Percentiles rank a stretch among this genome's conserved stretches.
Evolutionary conservation across 2,797 vertebrate genomes (phyloP).

Genomic region (Rousettus madagascariensis): DNA sequence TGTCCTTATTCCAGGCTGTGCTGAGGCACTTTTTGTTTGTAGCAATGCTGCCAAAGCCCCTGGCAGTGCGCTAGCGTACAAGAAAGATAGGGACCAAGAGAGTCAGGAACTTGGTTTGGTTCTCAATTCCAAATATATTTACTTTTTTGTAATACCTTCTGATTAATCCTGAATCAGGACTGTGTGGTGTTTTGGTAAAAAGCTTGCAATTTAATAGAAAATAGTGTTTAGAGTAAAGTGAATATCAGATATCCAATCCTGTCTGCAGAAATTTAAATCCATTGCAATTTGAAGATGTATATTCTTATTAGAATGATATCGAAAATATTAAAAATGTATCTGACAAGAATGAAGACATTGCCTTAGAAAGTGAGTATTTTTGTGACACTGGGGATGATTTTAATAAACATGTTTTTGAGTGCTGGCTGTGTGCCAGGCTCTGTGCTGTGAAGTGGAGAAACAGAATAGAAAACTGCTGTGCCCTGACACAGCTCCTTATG

Average conservation of each 20-base stretch:
- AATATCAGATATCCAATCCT: not conserved
- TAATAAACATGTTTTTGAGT: not conserved
- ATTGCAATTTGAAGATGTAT: not conserved
- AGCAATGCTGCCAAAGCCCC: not conserved
- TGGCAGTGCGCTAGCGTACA: not conserved
- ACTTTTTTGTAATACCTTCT: not conserved
- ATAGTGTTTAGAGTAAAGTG: not conserved
- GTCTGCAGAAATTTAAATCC: not conserved
- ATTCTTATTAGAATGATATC: slow-evolving; percentile 19
- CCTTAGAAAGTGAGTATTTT: not conserved
- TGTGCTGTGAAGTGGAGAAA: not conserved
- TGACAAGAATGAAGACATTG: not conserved
- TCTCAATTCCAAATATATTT: not conserved
- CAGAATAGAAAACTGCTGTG: not conserved
- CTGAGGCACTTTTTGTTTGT: not conserved
- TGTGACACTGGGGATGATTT: not conserved
- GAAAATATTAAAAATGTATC: not conserved
- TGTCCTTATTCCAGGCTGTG: not conserved
- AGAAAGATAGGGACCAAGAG: not conserved
- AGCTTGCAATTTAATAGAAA: not conserved
- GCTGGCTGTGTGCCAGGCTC: not conserved
- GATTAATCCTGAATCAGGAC: not conserved
- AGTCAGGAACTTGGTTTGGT: not conserved
- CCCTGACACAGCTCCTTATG: not conserved
- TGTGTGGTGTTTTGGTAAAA: not conserved